Evolutionary conservation across 2,113 vertebrate genomes (phyloP).

Genomic region (Pterophyllum scalare): DNA sequence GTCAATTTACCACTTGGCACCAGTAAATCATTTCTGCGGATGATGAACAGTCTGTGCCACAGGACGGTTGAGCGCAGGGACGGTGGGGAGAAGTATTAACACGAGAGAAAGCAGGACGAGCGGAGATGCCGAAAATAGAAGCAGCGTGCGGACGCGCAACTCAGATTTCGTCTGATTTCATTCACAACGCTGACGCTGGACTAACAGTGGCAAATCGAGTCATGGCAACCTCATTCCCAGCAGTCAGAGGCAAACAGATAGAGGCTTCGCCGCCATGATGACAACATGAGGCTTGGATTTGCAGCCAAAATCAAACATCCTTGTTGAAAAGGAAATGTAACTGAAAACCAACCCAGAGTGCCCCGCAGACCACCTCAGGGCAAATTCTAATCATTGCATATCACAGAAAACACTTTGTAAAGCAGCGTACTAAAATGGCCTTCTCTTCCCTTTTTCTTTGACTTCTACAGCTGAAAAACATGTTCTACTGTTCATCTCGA

Average conservation of each 20-base stretch:
- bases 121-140: conserved; percentile 38
- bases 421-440: neutral
- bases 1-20: conserved; percentile 21
- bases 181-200: conserved; percentile 20
- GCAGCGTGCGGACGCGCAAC: conserved; percentile 25
- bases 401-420: conserved; percentile 13
- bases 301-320: neutral
- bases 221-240: conserved; percentile 4
- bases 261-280: neutral
- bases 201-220: neutral
- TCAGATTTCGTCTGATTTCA: conserved; percentile 61
- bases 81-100: neutral
- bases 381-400: conserved; percentile 9
- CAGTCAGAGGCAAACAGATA: neutral
- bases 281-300: conserved; percentile 16
- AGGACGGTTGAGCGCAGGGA: neutral
- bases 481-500: neutral
- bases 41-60: conserved; percentile 11
- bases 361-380: conserved; percentile 18
- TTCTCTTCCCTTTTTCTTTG: neutral
- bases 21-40: conserved; percentile 25
- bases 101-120: neutral
- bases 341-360: neutral
- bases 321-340: neutral
- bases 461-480: neutral